Evolutionary conservation across 2,113 vertebrate genomes (phyloP).

Genomic region (Lucifuga dentata): DNA sequence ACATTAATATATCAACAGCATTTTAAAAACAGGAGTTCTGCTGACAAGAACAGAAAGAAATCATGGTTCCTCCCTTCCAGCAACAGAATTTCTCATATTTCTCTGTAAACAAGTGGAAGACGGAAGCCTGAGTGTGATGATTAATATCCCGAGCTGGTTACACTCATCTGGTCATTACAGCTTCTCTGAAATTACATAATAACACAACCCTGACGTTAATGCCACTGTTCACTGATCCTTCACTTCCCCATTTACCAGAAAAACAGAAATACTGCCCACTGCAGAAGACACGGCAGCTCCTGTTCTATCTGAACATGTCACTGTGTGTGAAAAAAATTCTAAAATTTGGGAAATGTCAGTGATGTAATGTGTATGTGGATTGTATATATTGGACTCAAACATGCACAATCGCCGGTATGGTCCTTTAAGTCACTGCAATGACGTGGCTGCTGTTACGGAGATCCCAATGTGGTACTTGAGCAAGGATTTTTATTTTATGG

Average conservation of each 20-base stretch:
- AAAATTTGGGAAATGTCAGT: no score
- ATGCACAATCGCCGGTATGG: no score
- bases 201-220: background rate
- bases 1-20: background rate
- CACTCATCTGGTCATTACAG: conserved; percentile 38
- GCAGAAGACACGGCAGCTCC: no score
- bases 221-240: background rate
- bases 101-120: conserved; percentile 26
- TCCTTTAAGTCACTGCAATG: no score
- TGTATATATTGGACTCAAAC: no score
- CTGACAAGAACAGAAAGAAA: conserved; percentile 50
- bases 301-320: no score
- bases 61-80: conserved; percentile 31
- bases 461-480: no score
- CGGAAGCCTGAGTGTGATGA: conserved; percentile 49
- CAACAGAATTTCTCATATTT: conserved; percentile 15
- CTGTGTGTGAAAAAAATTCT: no score
- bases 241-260: conserved; percentile 45
- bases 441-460: no score
- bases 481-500: no score
- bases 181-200: conserved; percentile 53
- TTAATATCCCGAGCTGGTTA: conserved; percentile 21
- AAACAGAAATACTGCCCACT: conserved; percentile 1
- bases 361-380: no score
- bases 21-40: conserved; percentile 22